Percentiles rank a stretch among this genome's conserved stretches.
Conservation (phyloP, 2,888 invertebrate species). For the Sacculina carcini region DNA sequence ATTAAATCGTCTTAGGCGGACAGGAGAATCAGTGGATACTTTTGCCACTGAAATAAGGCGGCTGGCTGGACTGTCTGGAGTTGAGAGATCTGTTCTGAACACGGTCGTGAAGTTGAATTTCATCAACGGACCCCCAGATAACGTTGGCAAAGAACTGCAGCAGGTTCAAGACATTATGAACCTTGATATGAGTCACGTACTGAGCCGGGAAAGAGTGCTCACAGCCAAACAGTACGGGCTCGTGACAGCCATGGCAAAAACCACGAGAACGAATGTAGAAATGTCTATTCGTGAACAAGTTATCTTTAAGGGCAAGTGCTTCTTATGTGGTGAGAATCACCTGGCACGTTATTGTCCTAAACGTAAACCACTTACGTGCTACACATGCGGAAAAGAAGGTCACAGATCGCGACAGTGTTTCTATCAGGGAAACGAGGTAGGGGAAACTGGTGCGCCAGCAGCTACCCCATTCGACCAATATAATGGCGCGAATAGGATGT, state of each 20-base stretch:
- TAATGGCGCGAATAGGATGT: too few relatives aligned
- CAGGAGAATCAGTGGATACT: slow-evolving; percentile 2
- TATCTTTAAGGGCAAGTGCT: too few relatives aligned
- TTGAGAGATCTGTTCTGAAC: neutral
- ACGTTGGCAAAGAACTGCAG: neutral
- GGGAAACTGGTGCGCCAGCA: neutral
- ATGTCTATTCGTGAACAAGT: too few relatives aligned
- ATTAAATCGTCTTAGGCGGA: neutral
- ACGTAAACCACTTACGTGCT: neutral
- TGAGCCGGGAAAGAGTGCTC: neutral
- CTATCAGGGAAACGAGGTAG: neutral
- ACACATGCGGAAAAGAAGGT: neutral
- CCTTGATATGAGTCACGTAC: neutral
- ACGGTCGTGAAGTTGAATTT: neutral
- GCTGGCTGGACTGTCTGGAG: slow-evolving; percentile 2
- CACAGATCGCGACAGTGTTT: too few relatives aligned
- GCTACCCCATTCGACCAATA: neutral
- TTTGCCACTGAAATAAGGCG: neutral
- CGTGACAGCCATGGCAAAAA: too few relatives aligned
- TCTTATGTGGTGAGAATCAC: neutral
- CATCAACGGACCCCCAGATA: neutral
- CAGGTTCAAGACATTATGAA: neutral
- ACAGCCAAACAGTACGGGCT: too few relatives aligned
- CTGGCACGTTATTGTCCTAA: neutral
- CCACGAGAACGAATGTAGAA: too few relatives aligned